Base-by-base conservation (phyloP, 2,113 vertebrate genomes). In the Desmodus rotundus region DNA sequence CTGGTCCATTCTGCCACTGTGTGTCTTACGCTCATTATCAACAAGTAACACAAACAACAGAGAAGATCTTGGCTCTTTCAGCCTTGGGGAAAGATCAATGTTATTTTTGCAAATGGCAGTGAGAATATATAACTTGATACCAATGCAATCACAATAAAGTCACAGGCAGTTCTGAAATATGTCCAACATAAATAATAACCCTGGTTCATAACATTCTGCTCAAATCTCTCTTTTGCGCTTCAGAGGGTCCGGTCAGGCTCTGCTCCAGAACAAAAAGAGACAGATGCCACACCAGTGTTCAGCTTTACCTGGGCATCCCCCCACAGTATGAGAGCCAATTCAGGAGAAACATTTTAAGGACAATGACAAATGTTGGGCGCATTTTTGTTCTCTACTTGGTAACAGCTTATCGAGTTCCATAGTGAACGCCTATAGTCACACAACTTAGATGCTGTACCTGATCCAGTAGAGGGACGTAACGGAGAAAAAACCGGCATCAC, bases 81-180 rank as follows among this genome's bases (percentile, higher is more conserved):
- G 41, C n/a, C 89, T 91, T 47, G 70, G 43, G 52, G 43, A 84
- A 91, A 92, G 85, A 76, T 13, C 72, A 50, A 6, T 52, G n/a
- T 76, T 50, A 67, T 91, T 88, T 91, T 90, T 43, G 20, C 1
- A 33, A 88, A 76, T 89, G 73, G 36, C 89, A 95, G 50, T 78
- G 78, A 56, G 84, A 96, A 97, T 93, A 85, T 61, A 94, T 95
- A 98, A 92, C 45, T 85, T 92, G 95, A 54, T 72, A 93, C 54
- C 54, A 19, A 63, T 77, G 6, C 63, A 73, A 20, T 95, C 91
- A n/a, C 50, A 76, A 73, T 90, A 87, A 93, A 88, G n/a, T 95
- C 76, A 74, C 28, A 92, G 68, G 54, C 89, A 58, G n/a, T 96
- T 96, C 94, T 96, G 85, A 96, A 96, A 92, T 84, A 67, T 3